A percentile compares a stretch with the other conserved stretches of the same genome.
Evolutionary conservation across 2,888 invertebrate genomes (phyloP).

Genomic region (Artemia sinica): DNA sequence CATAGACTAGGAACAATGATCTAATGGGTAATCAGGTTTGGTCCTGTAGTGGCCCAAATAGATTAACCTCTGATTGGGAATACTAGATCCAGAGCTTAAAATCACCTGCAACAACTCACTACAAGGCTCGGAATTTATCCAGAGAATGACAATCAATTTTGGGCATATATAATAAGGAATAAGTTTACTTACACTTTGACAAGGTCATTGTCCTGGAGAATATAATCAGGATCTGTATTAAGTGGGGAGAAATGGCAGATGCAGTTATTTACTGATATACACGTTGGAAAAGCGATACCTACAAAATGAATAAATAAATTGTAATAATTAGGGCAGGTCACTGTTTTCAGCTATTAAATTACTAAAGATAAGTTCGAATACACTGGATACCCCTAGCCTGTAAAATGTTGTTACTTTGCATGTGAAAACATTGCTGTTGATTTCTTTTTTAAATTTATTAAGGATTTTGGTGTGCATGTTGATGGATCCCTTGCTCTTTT

Average conservation of each 20-base stretch:
- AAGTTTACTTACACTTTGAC: constrained; percentile 66
- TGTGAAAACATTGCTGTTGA: too few relatives aligned
- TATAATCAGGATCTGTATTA: constrained; percentile 70
- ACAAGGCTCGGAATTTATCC: too few relatives aligned
- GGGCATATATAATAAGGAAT: not conserved
- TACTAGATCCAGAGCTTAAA: too few relatives aligned
- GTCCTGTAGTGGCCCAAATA: too few relatives aligned
- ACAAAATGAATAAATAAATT: constrained; percentile 24
- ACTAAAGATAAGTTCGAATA: not conserved
- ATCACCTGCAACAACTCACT: too few relatives aligned
- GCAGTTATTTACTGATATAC: constrained; percentile 94
- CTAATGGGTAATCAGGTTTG: too few relatives aligned
- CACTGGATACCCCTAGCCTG: not conserved
- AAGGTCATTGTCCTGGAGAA: constrained; percentile 74
- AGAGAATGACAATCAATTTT: too few relatives aligned
- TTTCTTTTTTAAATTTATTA: too few relatives aligned
- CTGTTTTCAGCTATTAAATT: not conserved
- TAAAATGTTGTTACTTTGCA: not conserved
- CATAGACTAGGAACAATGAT: too few relatives aligned
- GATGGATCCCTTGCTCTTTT: too few relatives aligned
- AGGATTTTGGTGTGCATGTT: too few relatives aligned
- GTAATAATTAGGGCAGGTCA: constrained; percentile 15
- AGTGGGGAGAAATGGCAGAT: constrained; percentile 97
- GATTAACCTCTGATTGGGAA: too few relatives aligned
- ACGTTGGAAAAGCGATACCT: constrained; percentile 92